Conservation (phyloP, 2,113 vertebrate species). For the Mormoops blainvillei region DNA sequence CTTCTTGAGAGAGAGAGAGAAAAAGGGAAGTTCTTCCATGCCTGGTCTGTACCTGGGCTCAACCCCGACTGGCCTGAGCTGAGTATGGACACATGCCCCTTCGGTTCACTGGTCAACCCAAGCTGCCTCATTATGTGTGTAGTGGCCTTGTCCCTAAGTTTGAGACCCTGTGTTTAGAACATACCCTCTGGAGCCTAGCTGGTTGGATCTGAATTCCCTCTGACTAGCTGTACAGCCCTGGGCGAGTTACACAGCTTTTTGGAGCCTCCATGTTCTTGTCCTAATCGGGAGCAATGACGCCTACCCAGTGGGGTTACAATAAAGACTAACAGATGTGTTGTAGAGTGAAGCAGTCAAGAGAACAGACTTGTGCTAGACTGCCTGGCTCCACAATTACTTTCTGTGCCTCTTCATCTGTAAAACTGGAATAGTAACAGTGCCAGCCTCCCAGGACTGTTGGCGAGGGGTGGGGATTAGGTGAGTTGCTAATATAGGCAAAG, state of each 20-base stretch:
- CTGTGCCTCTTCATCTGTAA: background rate
- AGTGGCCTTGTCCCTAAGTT: background rate
- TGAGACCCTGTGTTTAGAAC: background rate
- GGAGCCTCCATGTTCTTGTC: background rate
- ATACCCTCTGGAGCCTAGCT: background rate
- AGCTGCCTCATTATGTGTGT: accelerated
- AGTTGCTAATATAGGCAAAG: background rate
- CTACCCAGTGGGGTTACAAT: background rate
- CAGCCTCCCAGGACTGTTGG: background rate
- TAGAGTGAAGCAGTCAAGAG: background rate
- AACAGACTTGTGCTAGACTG: accelerated
- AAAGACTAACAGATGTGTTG: accelerated
- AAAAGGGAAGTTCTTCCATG: background rate
- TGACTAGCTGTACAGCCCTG: background rate
- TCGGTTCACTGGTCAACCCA: background rate
- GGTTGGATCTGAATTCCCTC: too few species aligned
- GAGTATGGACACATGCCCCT: background rate
- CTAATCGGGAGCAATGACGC: background rate
- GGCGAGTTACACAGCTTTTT: background rate
- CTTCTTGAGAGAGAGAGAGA: background rate
- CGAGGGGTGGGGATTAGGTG: too few species aligned
- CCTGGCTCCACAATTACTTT: background rate
- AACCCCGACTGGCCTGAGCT: background rate
- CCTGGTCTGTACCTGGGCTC: background rate
- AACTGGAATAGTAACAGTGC: background rate